Conservation (phyloP, 2,888 invertebrate species). For the Tortrix viridana region DNA sequence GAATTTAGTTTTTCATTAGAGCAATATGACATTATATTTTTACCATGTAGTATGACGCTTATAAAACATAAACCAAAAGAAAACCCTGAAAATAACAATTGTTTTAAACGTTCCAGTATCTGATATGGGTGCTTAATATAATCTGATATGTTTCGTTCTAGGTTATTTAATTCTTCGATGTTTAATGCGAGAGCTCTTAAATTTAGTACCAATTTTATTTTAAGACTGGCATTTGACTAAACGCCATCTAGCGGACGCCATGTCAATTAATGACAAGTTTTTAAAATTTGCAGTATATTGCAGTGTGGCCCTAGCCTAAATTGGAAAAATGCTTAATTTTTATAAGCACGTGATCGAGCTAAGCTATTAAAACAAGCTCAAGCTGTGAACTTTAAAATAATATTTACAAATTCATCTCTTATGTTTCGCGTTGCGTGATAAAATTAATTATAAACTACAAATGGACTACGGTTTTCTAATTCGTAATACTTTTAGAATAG, state of each 20-base stretch:
- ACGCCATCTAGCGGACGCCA: constrained; percentile 27
- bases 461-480: constrained; percentile 59
- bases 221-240: constrained; percentile 11
- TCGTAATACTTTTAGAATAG: constrained; percentile 74
- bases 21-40: no score
- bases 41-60: not conserved
- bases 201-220: constrained; percentile 1
- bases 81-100: no score
- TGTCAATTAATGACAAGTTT: constrained; percentile 29
- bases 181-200: constrained; percentile 1
- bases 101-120: not conserved
- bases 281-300: constrained; percentile 9
- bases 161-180: constrained; percentile 7
- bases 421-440: constrained; percentile 56
- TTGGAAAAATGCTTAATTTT: constrained; percentile 26
- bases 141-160: constrained; percentile 41
- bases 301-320: constrained; percentile 15
- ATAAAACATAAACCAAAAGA: not conserved
- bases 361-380: constrained; percentile 48
- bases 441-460: constrained; percentile 54
- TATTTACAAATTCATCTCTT: constrained; percentile 59
- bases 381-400: constrained; percentile 50
- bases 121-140: constrained; percentile 38
- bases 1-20: no score
- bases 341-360: constrained; percentile 42